phyloP scores from a whole-genome alignment of 92 coral and sea anemone genomes.

The Metridium senile region DNA sequence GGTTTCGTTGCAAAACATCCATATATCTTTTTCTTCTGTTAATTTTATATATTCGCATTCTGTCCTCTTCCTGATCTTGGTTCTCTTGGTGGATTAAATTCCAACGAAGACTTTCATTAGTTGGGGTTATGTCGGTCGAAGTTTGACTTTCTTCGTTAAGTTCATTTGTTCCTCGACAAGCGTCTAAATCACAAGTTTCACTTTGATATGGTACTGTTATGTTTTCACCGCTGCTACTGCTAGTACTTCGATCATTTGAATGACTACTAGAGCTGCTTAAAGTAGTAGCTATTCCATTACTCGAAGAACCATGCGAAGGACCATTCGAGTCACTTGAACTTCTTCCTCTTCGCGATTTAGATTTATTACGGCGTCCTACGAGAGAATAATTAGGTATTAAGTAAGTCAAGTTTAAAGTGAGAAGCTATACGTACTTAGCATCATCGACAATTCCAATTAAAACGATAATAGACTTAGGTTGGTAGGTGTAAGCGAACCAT shows the following conservation, averaged over 20 bases:
- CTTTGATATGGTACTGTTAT: slow-evolving; percentile 32
- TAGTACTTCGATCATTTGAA: slow-evolving; percentile 67
- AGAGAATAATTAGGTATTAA: neutral
- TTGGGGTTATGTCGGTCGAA: slow-evolving; percentile 7
- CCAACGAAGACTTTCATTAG: slow-evolving; percentile 85
- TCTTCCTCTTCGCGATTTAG: slow-evolving; percentile 16
- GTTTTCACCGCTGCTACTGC: slow-evolving; percentile 74
- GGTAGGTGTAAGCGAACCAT: slow-evolving; percentile 7
- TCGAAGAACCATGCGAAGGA: too few species aligned
- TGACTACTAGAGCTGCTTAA: slow-evolving; percentile 23
- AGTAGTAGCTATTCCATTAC: slow-evolving; percentile 34
- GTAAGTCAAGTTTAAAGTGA: neutral
- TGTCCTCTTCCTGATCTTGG: slow-evolving; percentile 67
- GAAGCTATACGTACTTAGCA: slow-evolving; percentile 6
- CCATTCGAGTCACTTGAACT: slow-evolving; percentile 20
- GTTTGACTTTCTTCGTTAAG: slow-evolving; percentile 3
- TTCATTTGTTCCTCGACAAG: neutral
- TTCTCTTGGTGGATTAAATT: slow-evolving; percentile 48
- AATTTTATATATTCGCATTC: slow-evolving; percentile 79
- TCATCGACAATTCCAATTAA: slow-evolving; percentile 27
- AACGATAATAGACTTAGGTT: slow-evolving; percentile 28
- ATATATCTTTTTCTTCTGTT: slow-evolving; percentile 89
- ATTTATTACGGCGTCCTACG: slow-evolving; percentile 15
- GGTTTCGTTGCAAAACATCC: slow-evolving; percentile 52
- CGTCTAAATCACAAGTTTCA: slow-evolving; percentile 42